phyloP scores from a whole-genome alignment of 2,797 vertebrate species.

The Melanotaenia parkinsoni region DNA sequence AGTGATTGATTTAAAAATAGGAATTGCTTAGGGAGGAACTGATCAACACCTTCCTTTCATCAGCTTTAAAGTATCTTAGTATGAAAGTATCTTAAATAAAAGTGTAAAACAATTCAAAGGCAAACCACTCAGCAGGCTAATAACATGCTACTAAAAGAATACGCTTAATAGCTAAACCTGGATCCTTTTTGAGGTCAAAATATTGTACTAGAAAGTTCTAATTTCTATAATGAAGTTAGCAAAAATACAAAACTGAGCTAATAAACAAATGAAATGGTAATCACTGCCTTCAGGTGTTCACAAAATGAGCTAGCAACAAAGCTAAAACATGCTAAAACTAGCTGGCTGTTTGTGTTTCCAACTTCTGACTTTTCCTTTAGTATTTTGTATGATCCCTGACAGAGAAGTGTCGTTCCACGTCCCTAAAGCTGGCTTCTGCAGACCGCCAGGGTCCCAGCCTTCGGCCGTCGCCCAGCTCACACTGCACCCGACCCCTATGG shows the following conservation, averaged over 20 bases:
- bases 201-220: not conserved
- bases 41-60: not conserved
- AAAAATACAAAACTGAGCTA: not conserved
- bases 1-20: conserved; percentile 25
- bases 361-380: not conserved
- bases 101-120: not conserved
- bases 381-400: not conserved
- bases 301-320: not conserved
- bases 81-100: not conserved
- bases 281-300: not conserved
- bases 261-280: not conserved
- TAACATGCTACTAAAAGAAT: not conserved
- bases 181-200: not conserved
- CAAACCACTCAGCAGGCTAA: not conserved
- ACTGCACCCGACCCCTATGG: too few species aligned
- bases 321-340: not conserved
- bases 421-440: too few species aligned
- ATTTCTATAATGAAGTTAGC: not conserved
- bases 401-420: too few species aligned
- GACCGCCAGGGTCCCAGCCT: too few species aligned
- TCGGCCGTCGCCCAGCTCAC: too few species aligned
- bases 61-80: not conserved
- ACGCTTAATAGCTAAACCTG: not conserved
- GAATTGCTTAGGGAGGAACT: not conserved
- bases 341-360: not conserved